Evolutionary conservation across 2,888 invertebrate genomes (phyloP), one percentile per base, ranked within the genome.

Genomic region (Monopis laevigella): DNA sequence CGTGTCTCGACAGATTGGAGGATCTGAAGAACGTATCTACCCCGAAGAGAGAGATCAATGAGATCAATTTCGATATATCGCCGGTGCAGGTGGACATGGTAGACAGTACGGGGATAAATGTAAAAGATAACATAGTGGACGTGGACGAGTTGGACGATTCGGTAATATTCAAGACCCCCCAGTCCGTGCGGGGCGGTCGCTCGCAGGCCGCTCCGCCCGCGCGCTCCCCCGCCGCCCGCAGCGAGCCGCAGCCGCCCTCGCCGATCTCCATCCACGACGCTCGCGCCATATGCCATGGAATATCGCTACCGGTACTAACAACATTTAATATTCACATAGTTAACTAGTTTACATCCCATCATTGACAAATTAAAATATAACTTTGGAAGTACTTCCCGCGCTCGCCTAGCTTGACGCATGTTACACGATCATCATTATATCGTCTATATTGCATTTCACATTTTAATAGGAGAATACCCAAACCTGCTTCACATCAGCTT

Each of bases 251-350:
- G 62, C 65, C 63, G 60, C 65, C 65, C 62, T 56, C 67, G 68
- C 59, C 68, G 63, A 65, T 65, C 53, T 67, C 69, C 65, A 62
- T 55, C 68, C 71, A 69, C 58, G 75, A 72, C 65, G 72, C 61
- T 61, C 72, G 70, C 67, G 66, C 72, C 74, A 73, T 73, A 59
- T 72, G 74, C 78, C 75, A 77, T 71, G 77, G 78, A 77, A 65
- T 74, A 69, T 75, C 69, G 75, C 75, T 77, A 65, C 82, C 82
- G 84, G 84, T 84, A 84, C 78, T 82, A 82, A 82, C 81, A 67
- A 69, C 73, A 78, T 78, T 78, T 77, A 73, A 71, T 70, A 32
- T 73, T 69, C 71, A 59, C 74, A 66, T n/a, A 34, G 61, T n/a
- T n/a, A n/a, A n/a, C n/a, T n/a, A n/a, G n/a, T n/a, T n/a, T n/a